These are phyloP conservation scores for Cephonodes hylas DNA, from an alignment of 2,888 invertebrate genomes.

Conservation along the genomic window DNA sequence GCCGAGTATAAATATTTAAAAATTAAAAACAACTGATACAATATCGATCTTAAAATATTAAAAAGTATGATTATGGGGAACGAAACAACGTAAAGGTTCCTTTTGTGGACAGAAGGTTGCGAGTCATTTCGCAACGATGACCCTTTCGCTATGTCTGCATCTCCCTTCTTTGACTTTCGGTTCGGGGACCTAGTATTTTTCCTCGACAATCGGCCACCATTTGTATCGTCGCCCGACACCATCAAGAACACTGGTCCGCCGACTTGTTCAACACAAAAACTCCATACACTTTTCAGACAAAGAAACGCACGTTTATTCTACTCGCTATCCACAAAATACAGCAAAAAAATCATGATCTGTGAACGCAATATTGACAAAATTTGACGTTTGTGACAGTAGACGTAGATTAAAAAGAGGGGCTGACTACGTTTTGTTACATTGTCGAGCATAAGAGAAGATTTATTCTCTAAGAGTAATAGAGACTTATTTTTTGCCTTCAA, in stretches of 20 bases:
- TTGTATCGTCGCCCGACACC: slow-evolving; percentile 82
- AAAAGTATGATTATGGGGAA: slow-evolving; percentile 93
- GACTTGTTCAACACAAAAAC: slow-evolving; percentile 64
- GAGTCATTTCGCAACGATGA: slow-evolving; percentile 82
- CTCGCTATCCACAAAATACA: slow-evolving; percentile 57
- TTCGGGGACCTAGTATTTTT: slow-evolving; percentile 84
- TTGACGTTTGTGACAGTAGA: slow-evolving; percentile 34
- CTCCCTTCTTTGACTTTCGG: slow-evolving; percentile 83
- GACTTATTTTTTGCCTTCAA: too few species aligned
- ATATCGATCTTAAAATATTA: slow-evolving; percentile 89
- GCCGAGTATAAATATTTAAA: slow-evolving; percentile 92
- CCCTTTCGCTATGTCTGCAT: slow-evolving; percentile 82
- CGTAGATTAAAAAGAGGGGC: slow-evolving; percentile 15
- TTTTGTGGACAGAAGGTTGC: slow-evolving; percentile 91
- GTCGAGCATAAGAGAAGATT: background rate
- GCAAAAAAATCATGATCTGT: slow-evolving; percentile 41
- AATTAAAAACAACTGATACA: slow-evolving; percentile 92
- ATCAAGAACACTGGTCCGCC: slow-evolving; percentile 74
- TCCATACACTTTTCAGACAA: slow-evolving; percentile 70
- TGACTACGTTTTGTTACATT: background rate
- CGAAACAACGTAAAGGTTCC: slow-evolving; percentile 93
- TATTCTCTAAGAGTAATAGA: too few species aligned
- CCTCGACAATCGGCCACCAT: slow-evolving; percentile 84
- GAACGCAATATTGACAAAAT: slow-evolving; percentile 46
- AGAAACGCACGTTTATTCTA: slow-evolving; percentile 63